These are phyloP conservation scores for Tanytarsus gracilentus DNA, from an alignment of 2,888 invertebrate species.

Conservation along the genomic window DNA sequence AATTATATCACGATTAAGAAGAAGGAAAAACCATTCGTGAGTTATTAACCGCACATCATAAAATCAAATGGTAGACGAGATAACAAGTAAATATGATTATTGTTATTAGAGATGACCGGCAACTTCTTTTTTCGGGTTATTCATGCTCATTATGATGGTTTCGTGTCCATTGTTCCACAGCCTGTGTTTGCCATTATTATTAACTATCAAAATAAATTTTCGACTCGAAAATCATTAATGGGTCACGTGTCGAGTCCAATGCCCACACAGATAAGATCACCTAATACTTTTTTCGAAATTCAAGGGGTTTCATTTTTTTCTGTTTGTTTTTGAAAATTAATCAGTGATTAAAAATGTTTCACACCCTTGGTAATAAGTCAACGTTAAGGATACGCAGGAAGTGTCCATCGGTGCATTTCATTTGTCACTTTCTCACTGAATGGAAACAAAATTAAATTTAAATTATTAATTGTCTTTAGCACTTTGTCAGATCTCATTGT, in stretches of 20 bases:
- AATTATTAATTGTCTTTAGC: slow-evolving; percentile 29
- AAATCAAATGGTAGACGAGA: slow-evolving; percentile 17
- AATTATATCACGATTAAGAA: background rate
- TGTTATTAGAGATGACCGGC: slow-evolving; percentile 14
- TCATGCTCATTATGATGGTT: background rate
- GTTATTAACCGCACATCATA: slow-evolving; percentile 25
- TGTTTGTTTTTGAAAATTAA: background rate
- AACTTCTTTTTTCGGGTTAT: background rate
- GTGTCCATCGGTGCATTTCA: background rate
- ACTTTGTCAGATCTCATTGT: slow-evolving; percentile 17
- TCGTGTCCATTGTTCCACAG: background rate
- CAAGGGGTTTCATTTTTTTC: slow-evolving; percentile 10
- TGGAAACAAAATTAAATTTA: slow-evolving; percentile 21
- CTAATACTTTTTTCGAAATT: too few relatives aligned
- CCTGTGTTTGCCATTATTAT: slow-evolving; percentile 17
- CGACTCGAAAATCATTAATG: slow-evolving; percentile 24
- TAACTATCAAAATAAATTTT: slow-evolving; percentile 28
- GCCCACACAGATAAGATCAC: slow-evolving; percentile 29
- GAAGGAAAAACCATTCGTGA: background rate
- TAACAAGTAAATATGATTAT: slow-evolving; percentile 8
- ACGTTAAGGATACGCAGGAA: background rate
- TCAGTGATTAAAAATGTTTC: background rate
- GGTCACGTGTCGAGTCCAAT: slow-evolving; percentile 25
- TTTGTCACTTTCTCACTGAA: background rate
- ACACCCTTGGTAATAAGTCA: background rate